Base-by-base conservation (phyloP, 2,888 invertebrate genomes). In the Epinotia bilunana region DNA sequence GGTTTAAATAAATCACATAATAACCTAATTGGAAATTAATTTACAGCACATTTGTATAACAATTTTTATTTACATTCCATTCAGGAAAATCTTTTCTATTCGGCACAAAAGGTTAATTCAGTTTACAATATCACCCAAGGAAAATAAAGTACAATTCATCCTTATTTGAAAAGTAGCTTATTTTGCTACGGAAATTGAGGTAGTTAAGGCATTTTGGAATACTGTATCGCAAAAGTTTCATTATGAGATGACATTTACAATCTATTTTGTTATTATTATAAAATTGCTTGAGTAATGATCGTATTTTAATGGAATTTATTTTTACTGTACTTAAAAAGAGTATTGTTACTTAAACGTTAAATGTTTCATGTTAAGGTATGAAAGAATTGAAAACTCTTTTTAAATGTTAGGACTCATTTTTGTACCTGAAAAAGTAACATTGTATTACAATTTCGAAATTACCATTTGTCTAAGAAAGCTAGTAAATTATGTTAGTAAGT, bases 31-130 rank as follows among this genome's bases (percentile, higher is more conserved):
- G 12, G 13, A 12, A 12, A 49, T 49, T 16, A 49, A 16, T 16
- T 49, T n/a, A 16, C 5, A 49, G 1, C 49, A 49, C 49, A 49
- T 49, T 49, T 49, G 46, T 16, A 49, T 16, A 49, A 16, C 49
- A 53, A 53, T 53, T 53, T 53, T 53, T n/a, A 53, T 53, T n/a
- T n/a, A n/a, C 6, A 4, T 53, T 53, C 16, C 7, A n/a, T 53
- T 53, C 53, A 53, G 53, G n/a, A 53, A 53, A 53, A n/a, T 53
- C 53, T 53, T n/a, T 53, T 53, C n/a, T 53, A 53, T 53, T 53
- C n/a, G 1, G n/a, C 53, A 53, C 53, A 53, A 53, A 53, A 53
- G 53, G 7, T 53, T 53, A 53, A 53, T n/a, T 53, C 53, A n/a
- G 13, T 53, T 53, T n/a, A n/a, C 53, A 53, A 53, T 53, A 53